phyloP scores from a whole-genome alignment of 2,113 vertebrate species.

The Ranitomeya imitator region DNA sequence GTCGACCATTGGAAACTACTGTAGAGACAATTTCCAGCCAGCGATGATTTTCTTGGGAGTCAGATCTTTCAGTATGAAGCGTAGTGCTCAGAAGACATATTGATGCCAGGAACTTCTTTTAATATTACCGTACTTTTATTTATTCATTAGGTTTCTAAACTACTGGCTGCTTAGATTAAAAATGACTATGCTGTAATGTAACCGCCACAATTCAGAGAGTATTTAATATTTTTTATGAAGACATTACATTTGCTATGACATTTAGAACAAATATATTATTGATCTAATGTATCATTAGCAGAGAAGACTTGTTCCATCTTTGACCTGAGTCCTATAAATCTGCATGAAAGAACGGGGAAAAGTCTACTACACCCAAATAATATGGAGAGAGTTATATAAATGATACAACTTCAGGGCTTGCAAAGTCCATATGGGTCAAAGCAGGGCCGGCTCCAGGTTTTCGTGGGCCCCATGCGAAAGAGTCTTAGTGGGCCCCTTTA shows the following conservation, averaged over 20 bases:
- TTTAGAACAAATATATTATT: conserved; percentile 43
- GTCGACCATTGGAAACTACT: too few species aligned
- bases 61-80: neutral
- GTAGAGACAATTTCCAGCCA: neutral
- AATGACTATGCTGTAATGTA: neutral
- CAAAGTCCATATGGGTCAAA: neutral
- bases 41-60: neutral
- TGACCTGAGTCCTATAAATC: neutral
- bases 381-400: neutral
- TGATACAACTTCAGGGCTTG: neutral
- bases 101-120: neutral
- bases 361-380: neutral
- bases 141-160: conserved; percentile 9
- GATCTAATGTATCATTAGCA: conserved; percentile 33
- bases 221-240: conserved; percentile 13
- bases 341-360: neutral
- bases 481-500: too few species aligned
- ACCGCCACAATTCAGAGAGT: neutral
- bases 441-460: too few species aligned
- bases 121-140: neutral
- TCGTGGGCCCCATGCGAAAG: too few species aligned
- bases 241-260: conserved; percentile 17
- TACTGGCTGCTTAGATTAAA: neutral
- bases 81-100: neutral
- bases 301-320: neutral